phyloP scores from a whole-genome alignment of 1,140 invertebrate genomes.

The Pseudomyrmex sp. region DNA sequence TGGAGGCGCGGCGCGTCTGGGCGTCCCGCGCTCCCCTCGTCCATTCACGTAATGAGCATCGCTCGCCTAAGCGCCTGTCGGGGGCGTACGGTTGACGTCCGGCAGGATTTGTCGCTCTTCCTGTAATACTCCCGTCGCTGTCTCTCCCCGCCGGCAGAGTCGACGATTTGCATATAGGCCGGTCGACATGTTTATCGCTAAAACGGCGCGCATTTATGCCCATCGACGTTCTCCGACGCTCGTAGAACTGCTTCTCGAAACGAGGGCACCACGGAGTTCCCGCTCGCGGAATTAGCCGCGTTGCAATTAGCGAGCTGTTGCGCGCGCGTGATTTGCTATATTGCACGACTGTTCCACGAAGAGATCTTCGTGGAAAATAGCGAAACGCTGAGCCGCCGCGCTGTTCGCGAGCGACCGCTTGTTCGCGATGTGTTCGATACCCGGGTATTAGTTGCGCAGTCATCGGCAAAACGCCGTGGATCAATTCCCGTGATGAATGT shows the following conservation, averaged over 20 bases:
- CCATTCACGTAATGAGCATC: slow-evolving; percentile 78
- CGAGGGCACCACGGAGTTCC: slow-evolving; percentile 2
- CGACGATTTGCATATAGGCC: slow-evolving; percentile 34
- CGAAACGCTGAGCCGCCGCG: slow-evolving; percentile 37
- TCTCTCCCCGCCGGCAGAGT: not conserved
- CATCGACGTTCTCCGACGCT: slow-evolving; percentile 18
- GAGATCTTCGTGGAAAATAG: slow-evolving; percentile 40
- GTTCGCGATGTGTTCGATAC: slow-evolving; percentile 5
- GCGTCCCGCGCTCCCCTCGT: slow-evolving; percentile 25
- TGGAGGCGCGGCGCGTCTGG: slow-evolving; percentile 64
- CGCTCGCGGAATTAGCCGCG: slow-evolving; percentile 52
- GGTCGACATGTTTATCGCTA: slow-evolving; percentile 53
- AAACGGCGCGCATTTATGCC: not conserved
- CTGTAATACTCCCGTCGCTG: not conserved
- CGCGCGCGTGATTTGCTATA: slow-evolving; percentile 57
- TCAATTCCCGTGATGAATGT: slow-evolving; percentile 47
- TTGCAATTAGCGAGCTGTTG: slow-evolving; percentile 51
- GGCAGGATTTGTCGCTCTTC: slow-evolving; percentile 48
- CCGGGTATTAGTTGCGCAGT: slow-evolving; percentile 47
- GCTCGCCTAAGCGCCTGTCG: slow-evolving; percentile 36
- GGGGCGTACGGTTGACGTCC: slow-evolving; percentile 35
- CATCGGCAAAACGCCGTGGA: slow-evolving; percentile 25
- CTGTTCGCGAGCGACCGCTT: not conserved
- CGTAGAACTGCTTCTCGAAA: slow-evolving; percentile 15
- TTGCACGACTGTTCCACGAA: slow-evolving; percentile 21